Conservation (phyloP, 2,888 invertebrate species). For the Alentia gelatinosa region DNA sequence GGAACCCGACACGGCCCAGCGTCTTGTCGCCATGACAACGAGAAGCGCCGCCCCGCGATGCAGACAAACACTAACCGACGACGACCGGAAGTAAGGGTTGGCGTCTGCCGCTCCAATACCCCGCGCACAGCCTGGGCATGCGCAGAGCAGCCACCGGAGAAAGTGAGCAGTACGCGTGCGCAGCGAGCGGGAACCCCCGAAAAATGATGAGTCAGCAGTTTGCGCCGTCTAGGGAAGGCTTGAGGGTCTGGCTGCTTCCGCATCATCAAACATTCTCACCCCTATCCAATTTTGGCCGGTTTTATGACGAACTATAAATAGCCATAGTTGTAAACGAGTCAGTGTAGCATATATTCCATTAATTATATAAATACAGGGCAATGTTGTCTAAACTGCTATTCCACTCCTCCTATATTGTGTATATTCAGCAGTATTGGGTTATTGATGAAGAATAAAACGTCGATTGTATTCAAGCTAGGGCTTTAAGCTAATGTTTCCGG, state of each 20-base stretch:
- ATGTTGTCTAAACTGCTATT: too few species aligned
- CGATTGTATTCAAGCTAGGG: too few species aligned
- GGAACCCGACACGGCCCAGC: conserved; percentile 2
- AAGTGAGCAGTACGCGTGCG: background rate
- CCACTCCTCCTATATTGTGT: too few species aligned
- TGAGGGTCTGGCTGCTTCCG: background rate
- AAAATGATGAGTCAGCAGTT: too few species aligned
- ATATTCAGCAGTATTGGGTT: too few species aligned
- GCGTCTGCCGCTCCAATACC: background rate
- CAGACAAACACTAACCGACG: background rate
- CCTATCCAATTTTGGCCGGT: background rate
- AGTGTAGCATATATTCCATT: too few species aligned
- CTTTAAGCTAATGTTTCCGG: too few species aligned
- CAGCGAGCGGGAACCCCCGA: too few species aligned
- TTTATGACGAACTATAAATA: too few species aligned
- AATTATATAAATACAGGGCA: too few species aligned
- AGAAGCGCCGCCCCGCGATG: background rate
- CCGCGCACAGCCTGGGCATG: background rate
- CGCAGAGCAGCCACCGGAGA: background rate
- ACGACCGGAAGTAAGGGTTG: background rate
- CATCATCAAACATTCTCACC: background rate
- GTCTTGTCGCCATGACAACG: conserved; percentile 5
- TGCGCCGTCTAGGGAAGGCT: background rate
- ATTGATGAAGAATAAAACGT: too few species aligned
- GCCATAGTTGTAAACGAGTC: too few species aligned